A percentile compares a stretch with the other conserved stretches of the same genome.
These are phyloP conservation scores for Miltochrista miniata DNA, from an alignment of 2,888 invertebrate species.

Conservation along the genomic window DNA sequence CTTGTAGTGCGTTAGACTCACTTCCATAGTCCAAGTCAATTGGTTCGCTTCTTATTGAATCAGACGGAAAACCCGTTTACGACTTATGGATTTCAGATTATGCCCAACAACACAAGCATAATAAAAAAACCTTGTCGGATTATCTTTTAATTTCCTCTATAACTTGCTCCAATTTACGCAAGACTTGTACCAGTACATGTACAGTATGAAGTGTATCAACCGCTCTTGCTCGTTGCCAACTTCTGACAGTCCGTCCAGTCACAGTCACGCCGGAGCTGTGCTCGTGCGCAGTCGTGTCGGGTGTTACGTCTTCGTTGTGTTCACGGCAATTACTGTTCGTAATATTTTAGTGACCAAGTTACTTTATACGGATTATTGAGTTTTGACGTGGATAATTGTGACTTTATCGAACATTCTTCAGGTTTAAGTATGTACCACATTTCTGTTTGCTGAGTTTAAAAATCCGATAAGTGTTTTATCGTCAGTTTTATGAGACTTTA, in stretches of 20 bases:
- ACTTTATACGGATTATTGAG: slow-evolving; percentile 5
- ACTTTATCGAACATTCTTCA: background rate
- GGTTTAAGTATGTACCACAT: slow-evolving; percentile 4
- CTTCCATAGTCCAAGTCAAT: too few relatives aligned
- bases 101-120: too few relatives aligned
- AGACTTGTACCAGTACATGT: slow-evolving; percentile 14
- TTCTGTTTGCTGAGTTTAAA: background rate
- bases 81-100: too few relatives aligned
- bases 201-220: too few relatives aligned
- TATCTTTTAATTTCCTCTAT: slow-evolving; percentile 18
- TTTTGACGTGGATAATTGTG: background rate
- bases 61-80: too few relatives aligned
- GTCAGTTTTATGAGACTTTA: slow-evolving; percentile 3
- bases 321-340: slow-evolving; percentile 7
- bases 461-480: slow-evolving; percentile 1
- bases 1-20: too few relatives aligned
- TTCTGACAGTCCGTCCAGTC: slow-evolving; percentile 25
- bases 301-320: background rate
- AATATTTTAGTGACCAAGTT: slow-evolving; percentile 3
- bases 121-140: slow-evolving; percentile 18
- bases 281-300: slow-evolving; percentile 20
- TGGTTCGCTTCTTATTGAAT: too few relatives aligned
- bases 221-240: slow-evolving; percentile 33
- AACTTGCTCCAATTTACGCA: slow-evolving; percentile 14
- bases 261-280: slow-evolving; percentile 35